Evolutionary conservation across 2,888 invertebrate species (phyloP).

Genomic region (Allolobophora icterica): DNA sequence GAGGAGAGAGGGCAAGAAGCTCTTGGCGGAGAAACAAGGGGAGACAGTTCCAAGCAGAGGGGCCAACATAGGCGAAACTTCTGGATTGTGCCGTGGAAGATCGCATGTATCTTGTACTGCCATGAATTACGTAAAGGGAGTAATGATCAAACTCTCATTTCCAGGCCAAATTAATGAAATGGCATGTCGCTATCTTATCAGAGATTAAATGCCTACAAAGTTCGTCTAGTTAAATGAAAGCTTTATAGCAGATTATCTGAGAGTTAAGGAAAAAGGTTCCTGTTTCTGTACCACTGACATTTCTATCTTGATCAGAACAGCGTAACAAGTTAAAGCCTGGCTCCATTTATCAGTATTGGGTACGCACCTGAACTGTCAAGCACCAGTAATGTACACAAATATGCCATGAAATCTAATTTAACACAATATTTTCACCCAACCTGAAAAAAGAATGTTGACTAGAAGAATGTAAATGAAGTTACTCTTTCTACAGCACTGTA

Average conservation of each 20-base stretch:
- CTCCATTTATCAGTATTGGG: background rate
- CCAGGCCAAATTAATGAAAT: background rate
- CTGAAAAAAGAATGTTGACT: background rate
- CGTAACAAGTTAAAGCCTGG: background rate
- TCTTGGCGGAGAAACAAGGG: no score
- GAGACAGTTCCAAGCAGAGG: no score
- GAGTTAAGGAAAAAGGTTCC: background rate
- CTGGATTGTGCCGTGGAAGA: no score
- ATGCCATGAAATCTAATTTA: background rate
- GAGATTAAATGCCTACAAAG: background rate
- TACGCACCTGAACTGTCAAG: background rate
- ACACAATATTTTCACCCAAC: no score
- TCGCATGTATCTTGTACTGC: no score
- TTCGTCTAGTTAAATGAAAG: background rate
- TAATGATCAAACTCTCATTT: slow-evolving; percentile 1
- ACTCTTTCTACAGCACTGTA: background rate
- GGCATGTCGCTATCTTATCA: background rate
- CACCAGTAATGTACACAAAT: background rate
- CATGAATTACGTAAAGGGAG: background rate
- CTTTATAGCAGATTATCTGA: slow-evolving; percentile 9
- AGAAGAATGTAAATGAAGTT: background rate
- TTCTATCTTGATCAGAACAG: background rate
- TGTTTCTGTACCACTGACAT: background rate
- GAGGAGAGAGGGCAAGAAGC: no score
- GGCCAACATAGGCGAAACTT: no score